phyloP scores from a whole-genome alignment of 2,888 invertebrate genomes.

The Linnaemya vulpina region DNA sequence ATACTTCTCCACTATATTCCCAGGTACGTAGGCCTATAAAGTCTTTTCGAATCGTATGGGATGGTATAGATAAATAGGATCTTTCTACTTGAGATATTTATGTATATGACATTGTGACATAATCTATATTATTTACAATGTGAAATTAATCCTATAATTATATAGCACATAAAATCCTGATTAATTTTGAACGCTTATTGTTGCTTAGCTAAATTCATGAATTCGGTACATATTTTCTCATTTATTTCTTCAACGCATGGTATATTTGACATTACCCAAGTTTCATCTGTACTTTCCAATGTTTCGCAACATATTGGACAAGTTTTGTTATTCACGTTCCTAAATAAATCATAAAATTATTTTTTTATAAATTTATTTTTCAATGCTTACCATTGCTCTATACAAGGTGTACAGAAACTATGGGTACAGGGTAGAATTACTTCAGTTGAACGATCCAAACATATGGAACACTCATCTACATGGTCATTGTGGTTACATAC shows the following conservation, averaged over 20 bases:
- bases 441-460: slow-evolving; percentile 88
- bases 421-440: slow-evolving; percentile 88
- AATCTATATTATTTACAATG: background rate
- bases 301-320: slow-evolving; percentile 88
- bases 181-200: slow-evolving; percentile 16
- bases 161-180: background rate
- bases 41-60: too few relatives aligned
- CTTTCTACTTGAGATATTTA: background rate
- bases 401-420: slow-evolving; percentile 88
- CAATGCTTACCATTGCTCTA: slow-evolving; percentile 87
- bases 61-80: too few relatives aligned
- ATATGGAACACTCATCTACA: slow-evolving; percentile 87
- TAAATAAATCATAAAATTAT: slow-evolving; percentile 76
- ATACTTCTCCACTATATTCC: too few relatives aligned
- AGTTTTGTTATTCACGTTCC: slow-evolving; percentile 88
- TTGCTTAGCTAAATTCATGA: slow-evolving; percentile 77
- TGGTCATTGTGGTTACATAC: slow-evolving; percentile 78
- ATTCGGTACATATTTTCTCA: slow-evolving; percentile 83
- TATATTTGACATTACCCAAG: slow-evolving; percentile 86
- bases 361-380: background rate
- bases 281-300: slow-evolving; percentile 86
- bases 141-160: background rate
- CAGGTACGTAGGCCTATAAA: too few relatives aligned
- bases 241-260: slow-evolving; percentile 85
- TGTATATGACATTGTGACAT: background rate